phyloP scores from a whole-genome alignment of 1,140 invertebrate genomes.

The Drosophila gunungcola region DNA sequence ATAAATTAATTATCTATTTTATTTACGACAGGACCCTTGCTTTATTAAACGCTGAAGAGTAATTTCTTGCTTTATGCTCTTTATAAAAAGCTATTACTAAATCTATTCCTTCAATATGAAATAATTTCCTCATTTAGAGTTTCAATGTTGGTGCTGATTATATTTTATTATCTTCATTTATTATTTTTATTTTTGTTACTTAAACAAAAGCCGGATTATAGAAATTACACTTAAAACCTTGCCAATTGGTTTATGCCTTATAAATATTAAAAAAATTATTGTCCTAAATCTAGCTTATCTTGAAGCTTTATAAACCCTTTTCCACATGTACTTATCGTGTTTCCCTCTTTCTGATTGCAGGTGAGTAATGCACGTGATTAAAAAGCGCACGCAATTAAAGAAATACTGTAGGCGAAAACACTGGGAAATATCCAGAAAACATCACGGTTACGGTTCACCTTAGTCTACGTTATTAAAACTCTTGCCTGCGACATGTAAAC shows the following conservation, averaged over 20 bases:
- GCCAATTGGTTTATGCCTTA: neutral
- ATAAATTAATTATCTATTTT: too few species aligned
- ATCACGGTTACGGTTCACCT: slow-evolving; percentile 38
- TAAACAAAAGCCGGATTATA: too few species aligned
- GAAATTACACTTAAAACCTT: neutral
- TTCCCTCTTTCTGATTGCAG: slow-evolving; percentile 55
- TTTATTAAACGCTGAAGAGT: too few species aligned
- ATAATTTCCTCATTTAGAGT: too few species aligned
- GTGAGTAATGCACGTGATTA: slow-evolving; percentile 60
- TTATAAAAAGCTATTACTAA: too few species aligned
- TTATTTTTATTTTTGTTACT: too few species aligned
- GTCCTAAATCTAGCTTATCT: slow-evolving; percentile 22
- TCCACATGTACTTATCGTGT: slow-evolving; percentile 30
- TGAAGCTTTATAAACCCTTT: slow-evolving; percentile 20
- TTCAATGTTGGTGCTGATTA: too few species aligned
- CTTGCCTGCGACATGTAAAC: slow-evolving; percentile 64
- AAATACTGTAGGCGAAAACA: slow-evolving; percentile 29
- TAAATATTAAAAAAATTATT: slow-evolving; percentile 16
- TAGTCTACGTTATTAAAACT: slow-evolving; percentile 37
- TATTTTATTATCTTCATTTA: too few species aligned
- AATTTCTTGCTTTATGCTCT: too few species aligned
- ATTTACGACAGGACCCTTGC: too few species aligned
- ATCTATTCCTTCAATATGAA: too few species aligned
- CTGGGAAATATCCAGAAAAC: slow-evolving; percentile 27
- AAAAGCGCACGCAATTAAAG: slow-evolving; percentile 34